These are phyloP conservation scores for Eptatretus atami DNA, from an alignment of 2,797 vertebrate species.

Conservation along the genomic window DNA sequence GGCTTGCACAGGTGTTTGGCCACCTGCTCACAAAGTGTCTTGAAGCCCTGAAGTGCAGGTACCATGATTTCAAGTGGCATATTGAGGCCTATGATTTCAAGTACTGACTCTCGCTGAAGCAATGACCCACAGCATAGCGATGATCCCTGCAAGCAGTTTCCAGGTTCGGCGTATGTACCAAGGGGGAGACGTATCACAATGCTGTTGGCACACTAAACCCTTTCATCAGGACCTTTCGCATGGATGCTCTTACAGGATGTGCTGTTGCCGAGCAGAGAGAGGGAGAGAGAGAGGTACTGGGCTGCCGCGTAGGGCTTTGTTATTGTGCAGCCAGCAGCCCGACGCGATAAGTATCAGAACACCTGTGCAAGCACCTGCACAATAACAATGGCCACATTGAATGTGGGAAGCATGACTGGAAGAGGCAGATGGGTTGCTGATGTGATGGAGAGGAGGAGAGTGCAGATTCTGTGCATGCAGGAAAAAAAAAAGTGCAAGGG, in stretches of 20 bases:
- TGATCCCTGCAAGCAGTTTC: constrained; percentile 88
- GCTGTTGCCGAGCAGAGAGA: constrained; percentile 49
- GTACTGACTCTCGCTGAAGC: constrained; percentile 59
- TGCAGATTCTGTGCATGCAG: no score
- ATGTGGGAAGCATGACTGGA: no score
- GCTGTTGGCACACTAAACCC: constrained; percentile 84
- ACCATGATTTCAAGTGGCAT: constrained; percentile 51
- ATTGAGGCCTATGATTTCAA: constrained; percentile 57
- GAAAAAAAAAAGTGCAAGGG: no score
- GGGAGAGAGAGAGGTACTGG: constrained; percentile 24
- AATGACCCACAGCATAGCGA: constrained; percentile 61
- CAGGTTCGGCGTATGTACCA: constrained; percentile 62
- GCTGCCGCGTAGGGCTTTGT: constrained; percentile 43
- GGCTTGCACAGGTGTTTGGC: constrained; percentile 57
- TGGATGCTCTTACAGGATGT: constrained; percentile 95
- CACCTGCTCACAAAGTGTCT: constrained; percentile 47
- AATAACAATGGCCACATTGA: no score
- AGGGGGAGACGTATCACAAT: constrained; percentile 62
- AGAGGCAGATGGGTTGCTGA: no score
- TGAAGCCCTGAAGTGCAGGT: constrained; percentile 71
- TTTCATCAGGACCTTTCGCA: constrained; percentile 98
- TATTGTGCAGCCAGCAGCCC: no score
- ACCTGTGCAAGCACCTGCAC: no score
- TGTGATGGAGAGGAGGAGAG: no score
- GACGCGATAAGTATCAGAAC: no score